These are phyloP conservation scores for Equus quagga DNA, from an alignment of 2,113 vertebrate genomes.

Conservation along the genomic window DNA sequence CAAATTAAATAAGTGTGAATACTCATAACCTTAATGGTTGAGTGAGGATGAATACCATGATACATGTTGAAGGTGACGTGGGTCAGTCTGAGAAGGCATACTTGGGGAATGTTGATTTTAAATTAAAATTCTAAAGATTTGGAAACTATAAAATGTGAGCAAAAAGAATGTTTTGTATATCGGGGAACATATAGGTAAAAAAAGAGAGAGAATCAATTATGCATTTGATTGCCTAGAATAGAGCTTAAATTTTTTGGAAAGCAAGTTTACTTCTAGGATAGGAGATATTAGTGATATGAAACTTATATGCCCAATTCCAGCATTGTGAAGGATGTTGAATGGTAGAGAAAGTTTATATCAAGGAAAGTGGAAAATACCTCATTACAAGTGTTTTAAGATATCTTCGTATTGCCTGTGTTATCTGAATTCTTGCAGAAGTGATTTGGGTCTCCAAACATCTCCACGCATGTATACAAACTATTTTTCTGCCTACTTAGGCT, in stretches of 20 bases:
- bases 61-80: background rate
- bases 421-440: slow-evolving; percentile 1
- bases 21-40: background rate
- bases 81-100: background rate
- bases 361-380: background rate
- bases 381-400: background rate
- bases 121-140: slow-evolving; percentile 57
- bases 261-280: background rate
- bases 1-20: slow-evolving; percentile 46
- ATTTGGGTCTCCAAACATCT: background rate
- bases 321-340: background rate
- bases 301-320: background rate
- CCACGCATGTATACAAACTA: background rate
- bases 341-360: background rate
- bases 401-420: background rate
- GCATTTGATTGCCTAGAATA: slow-evolving; percentile 12
- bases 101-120: background rate
- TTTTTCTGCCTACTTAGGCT: background rate
- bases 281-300: background rate
- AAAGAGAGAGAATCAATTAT: background rate
- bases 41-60: background rate
- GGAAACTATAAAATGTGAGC: background rate
- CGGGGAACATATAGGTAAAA: background rate
- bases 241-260: background rate
- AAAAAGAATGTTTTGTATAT: slow-evolving; percentile 3